phyloP scores from a whole-genome alignment of 2,888 invertebrate genomes.

The Tipula vernalis region DNA sequence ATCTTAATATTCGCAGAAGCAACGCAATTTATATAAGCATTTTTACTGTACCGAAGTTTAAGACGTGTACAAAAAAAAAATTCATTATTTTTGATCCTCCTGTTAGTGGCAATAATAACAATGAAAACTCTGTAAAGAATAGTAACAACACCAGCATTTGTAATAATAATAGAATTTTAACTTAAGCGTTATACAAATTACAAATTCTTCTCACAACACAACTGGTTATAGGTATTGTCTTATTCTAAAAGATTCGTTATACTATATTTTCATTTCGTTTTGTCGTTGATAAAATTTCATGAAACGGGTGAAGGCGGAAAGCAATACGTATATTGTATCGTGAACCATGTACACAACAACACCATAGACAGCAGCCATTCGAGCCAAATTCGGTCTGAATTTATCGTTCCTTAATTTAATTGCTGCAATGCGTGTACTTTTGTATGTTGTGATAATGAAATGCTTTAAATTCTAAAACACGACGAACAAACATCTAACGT shows the following conservation, averaged over 20 bases:
- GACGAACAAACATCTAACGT: not conserved
- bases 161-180: not conserved
- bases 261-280: not conserved
- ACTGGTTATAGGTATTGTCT: not conserved
- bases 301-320: not conserved
- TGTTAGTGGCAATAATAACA: not conserved
- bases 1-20: not conserved
- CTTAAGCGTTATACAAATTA: not conserved
- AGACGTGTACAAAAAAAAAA: not conserved
- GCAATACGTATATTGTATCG: not conserved
- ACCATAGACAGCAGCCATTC: not conserved
- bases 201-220: not conserved
- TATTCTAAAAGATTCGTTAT: not conserved
- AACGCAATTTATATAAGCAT: not conserved
- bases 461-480: not conserved
- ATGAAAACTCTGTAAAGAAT: not conserved
- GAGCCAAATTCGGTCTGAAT: not conserved
- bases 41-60: not conserved
- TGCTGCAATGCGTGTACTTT: not conserved
- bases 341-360: not conserved
- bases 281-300: not conserved
- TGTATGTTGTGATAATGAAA: not conserved
- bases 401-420: not conserved
- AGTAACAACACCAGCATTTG: not conserved
- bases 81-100: not conserved